phyloP scores from a whole-genome alignment of 2,888 invertebrate genomes.

The Pachliopta kotzebuea region DNA sequence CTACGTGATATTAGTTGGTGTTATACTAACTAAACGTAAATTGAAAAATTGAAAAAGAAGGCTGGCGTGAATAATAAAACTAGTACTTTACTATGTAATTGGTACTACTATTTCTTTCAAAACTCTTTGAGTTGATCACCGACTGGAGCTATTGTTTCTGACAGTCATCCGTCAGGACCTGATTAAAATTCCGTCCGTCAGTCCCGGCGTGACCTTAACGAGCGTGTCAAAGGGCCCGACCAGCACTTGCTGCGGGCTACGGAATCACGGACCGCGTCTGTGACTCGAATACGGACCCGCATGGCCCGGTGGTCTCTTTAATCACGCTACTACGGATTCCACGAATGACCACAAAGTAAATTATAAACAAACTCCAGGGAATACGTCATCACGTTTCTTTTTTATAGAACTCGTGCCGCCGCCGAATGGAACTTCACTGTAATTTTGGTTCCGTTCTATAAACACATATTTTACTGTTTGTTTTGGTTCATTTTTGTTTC shows the following conservation, averaged over 20 bases:
- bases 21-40: too few species aligned
- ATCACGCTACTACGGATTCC: conserved; percentile 20
- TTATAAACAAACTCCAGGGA: conserved; percentile 25
- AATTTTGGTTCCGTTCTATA: background rate
- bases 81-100: too few species aligned
- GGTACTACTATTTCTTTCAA: background rate
- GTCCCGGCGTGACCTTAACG: conserved; percentile 31
- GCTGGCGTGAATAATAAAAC: too few species aligned
- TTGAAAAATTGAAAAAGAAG: too few species aligned
- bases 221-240: conserved; percentile 26
- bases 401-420: conserved; percentile 15
- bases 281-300: conserved; percentile 26
- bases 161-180: conserved; percentile 28
- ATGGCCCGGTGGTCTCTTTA: conserved; percentile 25
- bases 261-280: conserved; percentile 17
- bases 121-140: background rate
- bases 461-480: too few species aligned
- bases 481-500: too few species aligned
- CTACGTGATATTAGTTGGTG: too few species aligned
- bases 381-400: conserved; percentile 21
- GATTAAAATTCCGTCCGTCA: conserved; percentile 31
- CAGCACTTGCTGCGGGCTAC: conserved; percentile 19
- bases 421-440: conserved; percentile 3
- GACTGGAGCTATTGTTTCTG: conserved; percentile 26
- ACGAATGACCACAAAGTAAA: conserved; percentile 25